A percentile compares a stretch with the other conserved stretches of the same genome.
Conservation (phyloP, 2,113 vertebrate genomes). For the Caracal caracal region DNA sequence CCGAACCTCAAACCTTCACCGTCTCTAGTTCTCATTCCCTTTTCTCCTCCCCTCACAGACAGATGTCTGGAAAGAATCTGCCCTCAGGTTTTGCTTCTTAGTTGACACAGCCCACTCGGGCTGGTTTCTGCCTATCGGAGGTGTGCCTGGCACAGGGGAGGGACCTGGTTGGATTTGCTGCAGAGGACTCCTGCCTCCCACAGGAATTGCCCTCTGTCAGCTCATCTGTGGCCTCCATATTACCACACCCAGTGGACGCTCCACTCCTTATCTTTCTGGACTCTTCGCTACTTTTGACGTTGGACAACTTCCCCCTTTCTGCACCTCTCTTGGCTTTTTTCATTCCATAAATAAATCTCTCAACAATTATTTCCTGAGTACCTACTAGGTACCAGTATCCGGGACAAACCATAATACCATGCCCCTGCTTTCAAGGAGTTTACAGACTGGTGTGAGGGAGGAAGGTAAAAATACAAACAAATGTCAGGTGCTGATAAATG, state of each 20-base stretch:
- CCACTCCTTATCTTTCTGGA: constrained; percentile 47
- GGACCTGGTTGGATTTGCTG: not conserved
- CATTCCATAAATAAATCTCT: not conserved
- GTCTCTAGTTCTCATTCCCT: not conserved
- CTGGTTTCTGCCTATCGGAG: not conserved
- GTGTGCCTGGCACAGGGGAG: not conserved
- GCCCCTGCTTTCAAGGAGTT: not conserved
- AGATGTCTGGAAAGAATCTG: not conserved
- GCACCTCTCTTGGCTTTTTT: not conserved
- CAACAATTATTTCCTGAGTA: not conserved
- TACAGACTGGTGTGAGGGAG: not conserved
- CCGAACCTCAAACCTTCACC: not conserved
- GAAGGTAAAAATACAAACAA: not conserved
- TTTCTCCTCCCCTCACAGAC: not conserved
- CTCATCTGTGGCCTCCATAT: not conserved
- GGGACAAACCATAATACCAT: not conserved
- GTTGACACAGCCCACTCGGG: not conserved
- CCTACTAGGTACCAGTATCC: not conserved
- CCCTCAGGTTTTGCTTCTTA: not conserved
- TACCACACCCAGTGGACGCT: not conserved
- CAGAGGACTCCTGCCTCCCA: not conserved
- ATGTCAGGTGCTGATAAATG: not conserved
- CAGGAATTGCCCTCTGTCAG: not conserved
- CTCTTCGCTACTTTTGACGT: not conserved
- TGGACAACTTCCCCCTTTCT: constrained; percentile 33